A percentile compares a stretch with the other conserved stretches of the same genome.
Conservation (phyloP, 2,888 invertebrate genomes). For the Coremacera marginata region DNA sequence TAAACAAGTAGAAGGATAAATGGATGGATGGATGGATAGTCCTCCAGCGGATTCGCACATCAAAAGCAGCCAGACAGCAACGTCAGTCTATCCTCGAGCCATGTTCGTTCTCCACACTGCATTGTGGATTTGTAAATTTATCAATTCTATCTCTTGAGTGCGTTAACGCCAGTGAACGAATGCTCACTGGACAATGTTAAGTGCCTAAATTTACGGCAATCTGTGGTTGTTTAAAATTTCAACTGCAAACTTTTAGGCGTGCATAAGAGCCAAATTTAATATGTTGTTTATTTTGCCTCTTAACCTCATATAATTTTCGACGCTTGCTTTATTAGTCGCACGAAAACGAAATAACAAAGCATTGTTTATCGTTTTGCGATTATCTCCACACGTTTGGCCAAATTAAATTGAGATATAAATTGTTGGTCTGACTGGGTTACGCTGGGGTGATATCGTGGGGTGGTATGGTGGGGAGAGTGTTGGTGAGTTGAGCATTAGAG, state of each 20-base stretch:
- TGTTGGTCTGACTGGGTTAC: not conserved
- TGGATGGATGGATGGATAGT: no score
- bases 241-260: not conserved
- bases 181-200: not conserved
- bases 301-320: slow-evolving; percentile 3
- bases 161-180: no score
- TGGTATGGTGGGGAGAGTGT: not conserved
- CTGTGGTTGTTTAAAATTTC: not conserved
- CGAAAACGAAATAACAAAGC: not conserved
- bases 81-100: no score
- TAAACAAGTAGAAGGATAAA: no score
- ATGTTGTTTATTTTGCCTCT: not conserved
- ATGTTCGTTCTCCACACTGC: no score
- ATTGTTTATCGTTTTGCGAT: slow-evolving; percentile 14
- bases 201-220: not conserved
- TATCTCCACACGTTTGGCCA: slow-evolving; percentile 22
- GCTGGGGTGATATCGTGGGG: no score
- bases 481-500: no score
- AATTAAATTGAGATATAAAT: slow-evolving; percentile 44
- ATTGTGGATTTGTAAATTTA: no score
- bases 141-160: no score
- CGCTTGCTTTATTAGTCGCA: not conserved
- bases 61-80: no score
- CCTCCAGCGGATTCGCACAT: no score
- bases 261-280: not conserved